A percentile compares a stretch with the other conserved stretches of the same genome.
Evolutionary conservation across 2,888 invertebrate genomes (phyloP).

Genomic region (Eupithecia subumbrata): DNA sequence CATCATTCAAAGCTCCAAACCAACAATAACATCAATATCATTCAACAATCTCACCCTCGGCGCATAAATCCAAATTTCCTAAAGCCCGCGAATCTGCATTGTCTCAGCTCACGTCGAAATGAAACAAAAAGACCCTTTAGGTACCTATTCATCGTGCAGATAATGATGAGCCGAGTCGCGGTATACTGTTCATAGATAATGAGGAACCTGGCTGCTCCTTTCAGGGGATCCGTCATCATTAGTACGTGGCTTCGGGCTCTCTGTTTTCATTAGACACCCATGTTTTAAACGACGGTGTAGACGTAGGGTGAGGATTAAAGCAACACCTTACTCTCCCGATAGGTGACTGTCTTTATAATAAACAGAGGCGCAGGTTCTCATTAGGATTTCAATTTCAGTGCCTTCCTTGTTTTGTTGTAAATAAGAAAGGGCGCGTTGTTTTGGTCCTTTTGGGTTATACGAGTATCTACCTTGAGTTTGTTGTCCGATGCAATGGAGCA

Average conservation of each 20-base stretch:
- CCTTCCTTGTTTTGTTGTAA: conserved; percentile 17
- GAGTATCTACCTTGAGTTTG: background rate
- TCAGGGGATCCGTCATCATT: conserved; percentile 79
- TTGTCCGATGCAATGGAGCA: background rate
- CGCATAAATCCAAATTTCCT: conserved; percentile 38
- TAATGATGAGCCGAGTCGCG: conserved; percentile 58
- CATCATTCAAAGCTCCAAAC: conserved; percentile 9
- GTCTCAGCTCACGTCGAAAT: conserved; percentile 44
- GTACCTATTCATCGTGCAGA: conserved; percentile 54
- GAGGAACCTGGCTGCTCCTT: conserved; percentile 71
- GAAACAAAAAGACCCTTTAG: conserved; percentile 50
- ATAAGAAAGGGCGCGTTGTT: background rate
- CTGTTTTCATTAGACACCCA: conserved; percentile 77
- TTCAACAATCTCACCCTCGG: conserved; percentile 28
- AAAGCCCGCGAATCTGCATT: conserved; percentile 38
- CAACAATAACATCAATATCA: conserved; percentile 41
- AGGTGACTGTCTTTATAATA: conserved; percentile 23
- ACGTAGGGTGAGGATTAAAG: conserved; percentile 52
- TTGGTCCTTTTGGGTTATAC: background rate
- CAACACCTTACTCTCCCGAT: conserved; percentile 45
- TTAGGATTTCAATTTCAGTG: conserved; percentile 34
- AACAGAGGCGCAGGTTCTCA: conserved; percentile 17
- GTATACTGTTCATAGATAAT: conserved; percentile 70
- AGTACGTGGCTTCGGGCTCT: conserved; percentile 70
- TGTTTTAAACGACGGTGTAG: conserved; percentile 67